Conservation (phyloP, 2,797 vertebrate genomes). For the Enteromius viviparus region DNA sequence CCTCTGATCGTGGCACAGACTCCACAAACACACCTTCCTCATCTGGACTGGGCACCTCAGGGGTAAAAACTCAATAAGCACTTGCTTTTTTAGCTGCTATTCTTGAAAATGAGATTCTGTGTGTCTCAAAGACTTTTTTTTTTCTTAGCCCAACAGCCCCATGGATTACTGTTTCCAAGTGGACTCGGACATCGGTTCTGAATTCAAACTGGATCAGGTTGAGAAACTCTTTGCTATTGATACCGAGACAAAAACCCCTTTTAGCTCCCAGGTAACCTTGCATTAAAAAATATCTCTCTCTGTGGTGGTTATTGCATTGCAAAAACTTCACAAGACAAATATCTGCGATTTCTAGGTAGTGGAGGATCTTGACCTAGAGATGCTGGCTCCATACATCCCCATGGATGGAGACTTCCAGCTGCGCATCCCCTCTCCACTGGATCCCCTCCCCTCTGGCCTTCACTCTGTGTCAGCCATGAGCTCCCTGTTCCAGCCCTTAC, state of each 20-base stretch:
- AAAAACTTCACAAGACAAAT: neutral
- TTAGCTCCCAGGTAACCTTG: conserved; percentile 85
- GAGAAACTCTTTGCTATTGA: conserved; percentile 97
- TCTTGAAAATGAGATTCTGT: neutral
- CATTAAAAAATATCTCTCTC: neutral
- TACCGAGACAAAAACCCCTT: conserved; percentile 89
- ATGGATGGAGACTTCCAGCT: conserved; percentile 99
- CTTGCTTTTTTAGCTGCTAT: neutral
- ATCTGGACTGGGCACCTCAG: conserved; percentile 77
- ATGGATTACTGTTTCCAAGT: conserved; percentile 75
- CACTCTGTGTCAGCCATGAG: conserved; percentile 52
- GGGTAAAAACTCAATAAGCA: conserved; percentile 73
- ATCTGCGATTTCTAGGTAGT: conserved; percentile 75
- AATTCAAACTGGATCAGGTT: conserved; percentile 94
- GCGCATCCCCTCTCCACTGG: conserved; percentile 81
- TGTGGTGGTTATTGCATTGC: neutral
- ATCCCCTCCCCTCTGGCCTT: conserved; percentile 36
- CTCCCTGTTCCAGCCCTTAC: conserved; percentile 58
- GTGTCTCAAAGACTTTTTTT: neutral
- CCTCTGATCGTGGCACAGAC: conserved; percentile 72
- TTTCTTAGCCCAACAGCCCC: conserved; percentile 81
- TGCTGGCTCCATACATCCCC: conserved; percentile 97
- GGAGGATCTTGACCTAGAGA: conserved; percentile 92
- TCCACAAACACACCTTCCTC: conserved; percentile 76
- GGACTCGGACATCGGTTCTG: conserved; percentile 89